Conservation (phyloP, 2,113 vertebrate genomes). For the Phaethornis superciliosus region DNA sequence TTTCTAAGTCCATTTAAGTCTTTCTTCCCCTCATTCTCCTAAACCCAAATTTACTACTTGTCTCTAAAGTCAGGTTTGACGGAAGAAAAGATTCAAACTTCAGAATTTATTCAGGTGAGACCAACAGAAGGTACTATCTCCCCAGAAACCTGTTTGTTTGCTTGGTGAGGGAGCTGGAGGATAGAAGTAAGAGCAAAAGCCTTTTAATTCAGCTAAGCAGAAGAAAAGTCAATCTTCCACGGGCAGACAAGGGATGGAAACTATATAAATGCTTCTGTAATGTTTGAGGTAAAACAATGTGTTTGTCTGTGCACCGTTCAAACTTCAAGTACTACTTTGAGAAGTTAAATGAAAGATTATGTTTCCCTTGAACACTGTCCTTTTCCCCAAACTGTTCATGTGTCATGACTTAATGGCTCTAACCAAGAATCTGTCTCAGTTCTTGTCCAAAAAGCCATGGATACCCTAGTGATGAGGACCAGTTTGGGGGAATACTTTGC, state of each 20-base stretch:
- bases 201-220: neutral
- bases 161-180: neutral
- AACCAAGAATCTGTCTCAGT: neutral
- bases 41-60: neutral
- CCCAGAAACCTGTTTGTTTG: neutral
- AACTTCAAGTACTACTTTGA: neutral
- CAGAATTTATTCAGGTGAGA: neutral
- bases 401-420: neutral
- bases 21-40: conserved; percentile 30
- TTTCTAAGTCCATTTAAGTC: conserved; percentile 55
- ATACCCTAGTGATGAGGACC: neutral
- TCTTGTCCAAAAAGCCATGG: neutral
- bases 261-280: neutral
- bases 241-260: neutral
- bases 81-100: neutral
- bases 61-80: neutral
- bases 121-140: neutral
- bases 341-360: neutral
- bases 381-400: neutral
- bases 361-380: neutral
- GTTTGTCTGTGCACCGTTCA: neutral
- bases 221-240: neutral
- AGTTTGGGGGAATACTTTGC: neutral
- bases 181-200: neutral
- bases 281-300: neutral